These are phyloP conservation scores for Eilema depressum DNA, from an alignment of 2,888 invertebrate genomes.

Conservation along the genomic window DNA sequence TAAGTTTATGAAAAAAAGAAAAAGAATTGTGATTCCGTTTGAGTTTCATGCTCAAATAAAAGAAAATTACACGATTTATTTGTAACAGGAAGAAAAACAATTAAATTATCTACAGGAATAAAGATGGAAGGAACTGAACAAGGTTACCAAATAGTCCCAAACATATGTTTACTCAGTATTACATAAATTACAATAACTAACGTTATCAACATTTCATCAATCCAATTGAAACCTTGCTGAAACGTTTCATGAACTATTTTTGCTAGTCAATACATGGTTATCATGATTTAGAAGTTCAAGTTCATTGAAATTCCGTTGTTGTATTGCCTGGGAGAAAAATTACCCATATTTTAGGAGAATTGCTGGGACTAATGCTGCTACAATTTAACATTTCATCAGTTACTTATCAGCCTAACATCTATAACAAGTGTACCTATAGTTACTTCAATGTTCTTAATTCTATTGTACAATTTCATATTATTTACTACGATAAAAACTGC, in stretches of 20 bases:
- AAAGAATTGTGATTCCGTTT: neutral
- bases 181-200: neutral
- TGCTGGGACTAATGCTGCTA: too few relatives aligned
- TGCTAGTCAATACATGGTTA: neutral
- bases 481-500: too few relatives aligned
- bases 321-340: conserved; percentile 28
- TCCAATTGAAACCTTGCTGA: neutral
- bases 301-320: conserved; percentile 19
- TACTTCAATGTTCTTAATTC: too few relatives aligned
- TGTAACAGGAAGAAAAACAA: neutral
- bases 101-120: neutral
- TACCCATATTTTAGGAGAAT: conserved; percentile 7
- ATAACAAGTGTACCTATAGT: too few relatives aligned
- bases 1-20: too few relatives aligned
- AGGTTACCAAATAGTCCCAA: neutral
- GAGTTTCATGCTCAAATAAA: neutral
- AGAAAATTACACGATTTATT: too few relatives aligned
- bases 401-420: too few relatives aligned
- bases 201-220: neutral
- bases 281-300: conserved; percentile 19
- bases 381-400: too few relatives aligned
- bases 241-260: neutral
- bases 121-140: neutral
- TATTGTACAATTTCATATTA: too few relatives aligned
- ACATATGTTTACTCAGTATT: neutral